phyloP scores from a whole-genome alignment of 1,140 invertebrate genomes.

The Hylaeus anthracinus region DNA sequence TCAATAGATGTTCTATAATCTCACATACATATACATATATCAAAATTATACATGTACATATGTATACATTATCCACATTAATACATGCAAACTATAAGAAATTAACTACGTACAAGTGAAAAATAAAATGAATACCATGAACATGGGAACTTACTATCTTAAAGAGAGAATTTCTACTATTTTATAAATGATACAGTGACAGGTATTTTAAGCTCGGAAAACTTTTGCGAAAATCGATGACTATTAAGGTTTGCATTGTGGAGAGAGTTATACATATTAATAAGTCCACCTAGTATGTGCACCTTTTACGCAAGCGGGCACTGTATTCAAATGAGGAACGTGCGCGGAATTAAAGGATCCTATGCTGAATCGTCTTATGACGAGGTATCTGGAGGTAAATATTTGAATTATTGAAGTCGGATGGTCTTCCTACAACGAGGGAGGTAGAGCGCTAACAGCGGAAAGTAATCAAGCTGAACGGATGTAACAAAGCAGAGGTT shows the following conservation, averaged over 20 bases:
- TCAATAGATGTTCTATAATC: too few species aligned
- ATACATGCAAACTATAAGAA: too few species aligned
- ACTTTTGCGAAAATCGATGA: neutral
- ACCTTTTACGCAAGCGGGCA: neutral
- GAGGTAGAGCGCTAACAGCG: neutral
- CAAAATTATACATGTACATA: too few species aligned
- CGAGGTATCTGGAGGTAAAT: constrained; percentile 10
- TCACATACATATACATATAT: too few species aligned
- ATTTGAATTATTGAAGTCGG: constrained; percentile 29
- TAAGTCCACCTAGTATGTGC: too few species aligned
- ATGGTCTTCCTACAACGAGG: neutral
- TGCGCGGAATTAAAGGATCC: neutral
- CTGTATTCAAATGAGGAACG: neutral
- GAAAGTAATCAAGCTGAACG: neutral
- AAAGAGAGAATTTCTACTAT: too few species aligned
- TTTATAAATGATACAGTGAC: too few species aligned
- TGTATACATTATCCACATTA: too few species aligned
- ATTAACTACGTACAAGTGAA: too few species aligned
- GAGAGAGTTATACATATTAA: neutral
- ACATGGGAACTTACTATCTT: too few species aligned
- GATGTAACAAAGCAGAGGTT: neutral
- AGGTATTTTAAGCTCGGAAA: too few species aligned
- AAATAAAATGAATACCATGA: too few species aligned
- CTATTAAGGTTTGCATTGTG: neutral
- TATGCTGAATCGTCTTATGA: constrained; percentile 9